A percentile compares a stretch with the other conserved stretches of the same genome.
These are phyloP conservation scores for Triplophysa rosa DNA, from an alignment of 2,113 vertebrate genomes.

Conservation along the genomic window DNA sequence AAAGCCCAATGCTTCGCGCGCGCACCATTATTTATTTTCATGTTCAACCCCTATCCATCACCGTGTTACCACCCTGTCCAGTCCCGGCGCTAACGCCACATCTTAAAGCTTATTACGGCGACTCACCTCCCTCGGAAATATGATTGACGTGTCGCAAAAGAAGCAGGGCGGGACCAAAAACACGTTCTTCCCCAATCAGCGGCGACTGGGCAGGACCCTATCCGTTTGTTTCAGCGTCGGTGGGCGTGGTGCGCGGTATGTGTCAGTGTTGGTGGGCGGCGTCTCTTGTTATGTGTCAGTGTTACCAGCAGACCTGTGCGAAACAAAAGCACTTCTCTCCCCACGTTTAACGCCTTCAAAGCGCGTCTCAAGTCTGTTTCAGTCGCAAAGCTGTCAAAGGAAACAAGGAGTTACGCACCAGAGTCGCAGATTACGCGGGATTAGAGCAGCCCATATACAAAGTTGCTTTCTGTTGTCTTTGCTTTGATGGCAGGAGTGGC, in stretches of 20 bases:
- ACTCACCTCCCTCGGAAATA: slow-evolving; percentile 69
- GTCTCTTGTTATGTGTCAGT: slow-evolving; percentile 77
- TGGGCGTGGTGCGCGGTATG: slow-evolving; percentile 66
- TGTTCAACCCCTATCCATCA: slow-evolving; percentile 79
- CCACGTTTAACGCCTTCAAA: slow-evolving; percentile 58
- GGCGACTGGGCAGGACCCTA: neutral
- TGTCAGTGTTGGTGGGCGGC: slow-evolving; percentile 69
- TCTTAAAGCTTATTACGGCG: slow-evolving; percentile 77
- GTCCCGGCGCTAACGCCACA: slow-evolving; percentile 64
- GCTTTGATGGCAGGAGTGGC: slow-evolving; percentile 72
- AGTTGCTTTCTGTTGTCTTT: slow-evolving; percentile 56
- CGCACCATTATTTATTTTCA: slow-evolving; percentile 63
- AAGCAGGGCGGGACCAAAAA: slow-evolving; percentile 70
- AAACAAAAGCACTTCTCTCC: slow-evolving; percentile 77
- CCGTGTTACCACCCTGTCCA: slow-evolving; percentile 69
- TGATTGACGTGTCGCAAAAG: slow-evolving; percentile 74
- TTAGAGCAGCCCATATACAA: slow-evolving; percentile 65
- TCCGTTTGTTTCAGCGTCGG: slow-evolving; percentile 45
- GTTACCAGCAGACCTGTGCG: slow-evolving; percentile 76
- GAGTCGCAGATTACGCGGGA: slow-evolving; percentile 68
- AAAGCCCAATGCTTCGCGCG: slow-evolving; percentile 68
- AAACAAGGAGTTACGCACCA: slow-evolving; percentile 54
- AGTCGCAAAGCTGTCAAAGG: slow-evolving; percentile 53
- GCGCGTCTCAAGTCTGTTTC: slow-evolving; percentile 55
- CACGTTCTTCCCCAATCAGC: slow-evolving; percentile 69